phyloP scores from a whole-genome alignment of 2,113 vertebrate species.

The Nothoprocta pentlandii region DNA sequence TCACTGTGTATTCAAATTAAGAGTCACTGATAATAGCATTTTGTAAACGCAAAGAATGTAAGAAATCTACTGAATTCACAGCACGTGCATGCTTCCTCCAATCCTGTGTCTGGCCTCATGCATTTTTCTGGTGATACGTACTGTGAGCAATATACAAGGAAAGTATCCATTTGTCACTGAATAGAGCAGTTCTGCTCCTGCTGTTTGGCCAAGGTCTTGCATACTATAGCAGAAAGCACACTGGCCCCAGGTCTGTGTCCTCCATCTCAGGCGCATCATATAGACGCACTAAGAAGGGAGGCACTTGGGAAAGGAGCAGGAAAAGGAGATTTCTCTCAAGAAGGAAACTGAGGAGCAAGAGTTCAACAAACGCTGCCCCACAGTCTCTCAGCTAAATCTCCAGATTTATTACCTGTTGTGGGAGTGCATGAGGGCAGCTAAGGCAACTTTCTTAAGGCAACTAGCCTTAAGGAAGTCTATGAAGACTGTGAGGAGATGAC shows the following conservation, averaged over 20 bases:
- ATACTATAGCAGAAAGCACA: accelerated
- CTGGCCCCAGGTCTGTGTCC: not conserved
- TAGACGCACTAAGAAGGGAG: not conserved
- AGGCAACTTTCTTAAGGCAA: not conserved
- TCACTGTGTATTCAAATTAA: not conserved
- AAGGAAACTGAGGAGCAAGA: not conserved
- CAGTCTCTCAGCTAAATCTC: not conserved
- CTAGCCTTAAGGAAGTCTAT: not conserved
- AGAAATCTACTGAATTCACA: not conserved
- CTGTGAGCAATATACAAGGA: not conserved
- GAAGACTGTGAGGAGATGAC: not conserved
- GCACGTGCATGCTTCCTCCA: not conserved
- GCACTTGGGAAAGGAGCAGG: not conserved
- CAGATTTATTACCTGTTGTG: not conserved
- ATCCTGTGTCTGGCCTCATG: not conserved
- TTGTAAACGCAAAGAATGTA: not conserved
- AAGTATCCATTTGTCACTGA: not conserved
- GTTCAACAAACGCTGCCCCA: not conserved
- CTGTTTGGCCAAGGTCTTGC: not conserved
- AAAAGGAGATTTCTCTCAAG: not conserved
- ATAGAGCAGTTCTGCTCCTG: not conserved
- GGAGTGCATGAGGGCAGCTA: not conserved
- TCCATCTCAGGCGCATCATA: not conserved
- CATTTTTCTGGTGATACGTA: not conserved
- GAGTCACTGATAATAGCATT: accelerated